Evolutionary conservation across 2,113 vertebrate genomes (phyloP), one percentile per base, ranked within the genome.

Genomic region (Meriones unguiculatus): DNA sequence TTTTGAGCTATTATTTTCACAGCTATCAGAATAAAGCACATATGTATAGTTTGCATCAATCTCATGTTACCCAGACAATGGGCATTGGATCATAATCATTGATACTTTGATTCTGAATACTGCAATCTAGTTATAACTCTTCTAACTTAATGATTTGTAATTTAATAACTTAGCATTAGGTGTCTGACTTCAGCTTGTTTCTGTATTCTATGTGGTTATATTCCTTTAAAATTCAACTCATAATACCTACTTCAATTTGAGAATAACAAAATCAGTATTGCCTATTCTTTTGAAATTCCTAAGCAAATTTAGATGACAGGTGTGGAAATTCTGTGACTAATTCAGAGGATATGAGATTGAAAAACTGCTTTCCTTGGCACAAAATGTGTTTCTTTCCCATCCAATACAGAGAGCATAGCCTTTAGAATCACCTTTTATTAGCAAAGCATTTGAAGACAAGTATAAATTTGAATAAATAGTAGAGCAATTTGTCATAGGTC

Each of bases 351-450:
- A 38, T 18, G n/a, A 92, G 85, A 87, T 67, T 93, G 92, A 90
- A 96, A 97, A 93, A 4, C 15, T 64, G 35, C 30, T 3, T 5
- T 7, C 54, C 15, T 50, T 92, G 93, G 81, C 72, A 59, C 64
- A 14, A 57, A n/a, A 78, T 67, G 59, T 72, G 95, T 95, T 95
- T 80, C 80, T 82, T 82, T 87, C 52, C 92, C 70, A 85, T 80
- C 38, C 46, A 24, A 89, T 93, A 97, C 77, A 87, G 65, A 90
- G 1, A 90, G 50, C 78, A 28, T 46, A 95, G 59, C 91, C 30
- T 46, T 50, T 70, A 50, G 85, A 75, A 94, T 97, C 76, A 97
- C 81, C 12, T 94, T 84, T 96, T 97, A 93, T 97, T 98, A 98
- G 38, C 52, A 69, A 89, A 94, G 92, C n/a, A 32, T 92, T 67